Percentiles rank a stretch among this genome's conserved stretches.
Conservation (phyloP, 2,888 invertebrate genomes). For the Lamellibrachia columna region DNA sequence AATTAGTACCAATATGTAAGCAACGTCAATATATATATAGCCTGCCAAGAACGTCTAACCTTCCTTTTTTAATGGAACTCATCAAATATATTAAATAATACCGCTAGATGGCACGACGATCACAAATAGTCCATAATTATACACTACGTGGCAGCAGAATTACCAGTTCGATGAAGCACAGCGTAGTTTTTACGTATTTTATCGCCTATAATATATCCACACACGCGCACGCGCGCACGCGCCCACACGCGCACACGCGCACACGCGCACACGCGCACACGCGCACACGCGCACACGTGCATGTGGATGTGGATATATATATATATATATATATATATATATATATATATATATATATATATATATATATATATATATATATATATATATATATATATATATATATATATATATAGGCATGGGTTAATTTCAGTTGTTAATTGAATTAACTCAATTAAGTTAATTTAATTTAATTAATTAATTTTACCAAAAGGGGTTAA, state of each 20-base stretch:
- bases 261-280: constrained; percentile 19
- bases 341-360: no score
- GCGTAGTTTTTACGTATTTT: background rate
- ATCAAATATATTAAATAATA: no score
- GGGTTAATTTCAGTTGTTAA: no score
- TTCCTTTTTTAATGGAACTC: background rate
- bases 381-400: no score
- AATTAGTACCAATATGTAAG: background rate
- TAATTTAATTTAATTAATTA: no score
- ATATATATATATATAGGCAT: no score
- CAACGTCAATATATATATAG: background rate
- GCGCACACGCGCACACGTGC: background rate
- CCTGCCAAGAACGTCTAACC: background rate
- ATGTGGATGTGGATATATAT: no score
- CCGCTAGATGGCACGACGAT: background rate
- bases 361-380: background rate
- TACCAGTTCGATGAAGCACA: background rate
- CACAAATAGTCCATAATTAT: background rate
- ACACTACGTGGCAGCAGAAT: background rate
- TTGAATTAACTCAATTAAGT: no score
- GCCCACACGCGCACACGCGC: background rate
- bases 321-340: background rate
- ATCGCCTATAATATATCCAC: background rate
- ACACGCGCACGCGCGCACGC: background rate
- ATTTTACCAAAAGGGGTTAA: no score